A percentile compares a stretch with the other conserved stretches of the same genome.
Conservation (phyloP, 2,113 vertebrate species). For the Chaetodon auriga region DNA sequence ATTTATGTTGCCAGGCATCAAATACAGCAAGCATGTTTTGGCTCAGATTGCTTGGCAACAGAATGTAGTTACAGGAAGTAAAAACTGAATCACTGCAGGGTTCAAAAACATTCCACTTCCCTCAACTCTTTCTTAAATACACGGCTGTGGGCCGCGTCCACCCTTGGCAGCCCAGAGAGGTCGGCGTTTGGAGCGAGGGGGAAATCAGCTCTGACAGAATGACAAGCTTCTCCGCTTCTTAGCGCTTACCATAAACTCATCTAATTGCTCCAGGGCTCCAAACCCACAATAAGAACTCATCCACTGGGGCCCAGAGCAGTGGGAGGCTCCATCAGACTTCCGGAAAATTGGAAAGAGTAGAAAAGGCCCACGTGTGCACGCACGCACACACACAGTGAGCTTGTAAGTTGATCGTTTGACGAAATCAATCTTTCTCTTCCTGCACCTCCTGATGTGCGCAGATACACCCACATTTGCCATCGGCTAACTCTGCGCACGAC, state of each 20-base stretch:
- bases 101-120: conserved; percentile 55
- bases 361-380: conserved; percentile 25
- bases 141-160: conserved; percentile 50
- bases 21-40: conserved; percentile 41
- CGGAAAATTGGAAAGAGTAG: conserved; percentile 66
- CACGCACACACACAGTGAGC: background rate
- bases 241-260: conserved; percentile 82
- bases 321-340: conserved; percentile 74
- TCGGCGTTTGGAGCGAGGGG: conserved; percentile 57
- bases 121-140: conserved; percentile 20
- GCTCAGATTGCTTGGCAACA: conserved; percentile 42
- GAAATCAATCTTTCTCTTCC: background rate
- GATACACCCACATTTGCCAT: conserved; percentile 28
- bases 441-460: conserved; percentile 8
- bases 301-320: conserved; percentile 69
- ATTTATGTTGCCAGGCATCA: conserved; percentile 37
- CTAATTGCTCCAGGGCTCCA: conserved; percentile 80
- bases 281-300: conserved; percentile 82
- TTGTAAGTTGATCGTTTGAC: conserved; percentile 32
- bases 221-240: conserved; percentile 78
- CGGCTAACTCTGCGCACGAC: conserved; percentile 6
- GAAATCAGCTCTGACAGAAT: conserved; percentile 82
- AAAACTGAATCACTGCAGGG: conserved; percentile 48
- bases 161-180: conserved; percentile 64
- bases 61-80: conserved; percentile 53